Conservation (phyloP, 1,140 invertebrate genomes). For the Aphidius gifuensis region DNA sequence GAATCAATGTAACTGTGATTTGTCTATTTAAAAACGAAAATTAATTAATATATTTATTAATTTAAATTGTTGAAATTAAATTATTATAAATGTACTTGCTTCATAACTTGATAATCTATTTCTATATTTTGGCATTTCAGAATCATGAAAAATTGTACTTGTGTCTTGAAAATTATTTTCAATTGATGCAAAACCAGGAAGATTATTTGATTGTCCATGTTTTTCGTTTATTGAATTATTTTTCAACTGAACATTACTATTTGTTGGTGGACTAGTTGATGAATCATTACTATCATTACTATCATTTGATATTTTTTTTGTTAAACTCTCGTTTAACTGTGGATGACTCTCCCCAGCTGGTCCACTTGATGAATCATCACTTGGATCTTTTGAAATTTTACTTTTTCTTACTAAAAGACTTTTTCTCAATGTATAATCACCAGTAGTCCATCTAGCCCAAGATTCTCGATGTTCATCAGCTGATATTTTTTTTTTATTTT, state of each 20-base stretch:
- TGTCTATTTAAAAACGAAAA: conserved; percentile 7
- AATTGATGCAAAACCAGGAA: background rate
- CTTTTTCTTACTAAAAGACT: background rate
- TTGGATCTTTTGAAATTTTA: conserved; percentile 1
- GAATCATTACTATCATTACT: too few relatives aligned
- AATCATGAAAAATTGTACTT: background rate
- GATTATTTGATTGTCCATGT: too few relatives aligned
- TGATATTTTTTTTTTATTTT: conserved; percentile 5
- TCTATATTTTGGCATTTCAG: conserved; percentile 14
- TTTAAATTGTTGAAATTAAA: conserved; percentile 7
- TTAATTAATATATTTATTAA: conserved; percentile 2
- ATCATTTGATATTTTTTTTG: too few relatives aligned
- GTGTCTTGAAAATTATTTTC: conserved; percentile 14
- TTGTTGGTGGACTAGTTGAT: too few relatives aligned
- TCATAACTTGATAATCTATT: conserved; percentile 3
- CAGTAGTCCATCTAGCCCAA: background rate
- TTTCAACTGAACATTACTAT: too few relatives aligned
- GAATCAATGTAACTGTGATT: conserved; percentile 6
- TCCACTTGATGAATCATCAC: too few relatives aligned
- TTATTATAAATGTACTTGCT: conserved; percentile 3
- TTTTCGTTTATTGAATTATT: too few relatives aligned
- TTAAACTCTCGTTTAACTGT: too few relatives aligned
- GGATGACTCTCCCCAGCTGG: too few relatives aligned
- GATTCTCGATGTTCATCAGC: conserved; percentile 1
- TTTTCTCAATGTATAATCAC: background rate